A percentile compares a stretch with the other conserved stretches of the same genome.
These are phyloP conservation scores for Pollachius pollachius DNA, from an alignment of 2,113 vertebrate genomes.

Conservation along the genomic window DNA sequence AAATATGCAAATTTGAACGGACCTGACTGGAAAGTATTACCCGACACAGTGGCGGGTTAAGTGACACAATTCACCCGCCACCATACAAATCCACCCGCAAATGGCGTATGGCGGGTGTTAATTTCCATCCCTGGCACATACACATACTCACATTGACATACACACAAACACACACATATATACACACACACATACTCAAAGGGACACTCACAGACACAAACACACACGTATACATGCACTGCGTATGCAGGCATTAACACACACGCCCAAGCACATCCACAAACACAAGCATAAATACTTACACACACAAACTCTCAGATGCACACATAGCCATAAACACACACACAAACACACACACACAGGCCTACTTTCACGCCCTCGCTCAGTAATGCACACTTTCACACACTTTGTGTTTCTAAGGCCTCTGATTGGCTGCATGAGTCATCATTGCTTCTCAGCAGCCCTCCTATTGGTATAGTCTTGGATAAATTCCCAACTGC, in stretches of 20 bases:
- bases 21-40: too few relatives aligned
- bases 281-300: constrained; percentile 11
- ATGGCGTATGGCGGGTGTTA: too few relatives aligned
- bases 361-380: not conserved
- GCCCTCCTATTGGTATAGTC: constrained; percentile 35
- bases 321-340: not conserved
- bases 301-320: not conserved
- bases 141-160: too few relatives aligned
- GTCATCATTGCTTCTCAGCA: constrained; percentile 25
- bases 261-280: not conserved
- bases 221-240: too few relatives aligned
- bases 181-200: too few relatives aligned
- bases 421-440: constrained; percentile 43
- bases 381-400: not conserved
- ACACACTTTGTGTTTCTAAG: constrained; percentile 15
- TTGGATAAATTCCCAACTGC: constrained; percentile 38
- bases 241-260: not conserved
- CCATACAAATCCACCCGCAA: too few relatives aligned
- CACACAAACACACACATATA: too few relatives aligned
- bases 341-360: not conserved
- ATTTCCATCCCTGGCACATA: too few relatives aligned
- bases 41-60: too few relatives aligned
- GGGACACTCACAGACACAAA: too few relatives aligned
- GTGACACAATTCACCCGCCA: too few relatives aligned
- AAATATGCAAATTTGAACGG: too few relatives aligned